Conservation (phyloP, 2,888 invertebrate species). For the Drosophila greeni region DNA sequence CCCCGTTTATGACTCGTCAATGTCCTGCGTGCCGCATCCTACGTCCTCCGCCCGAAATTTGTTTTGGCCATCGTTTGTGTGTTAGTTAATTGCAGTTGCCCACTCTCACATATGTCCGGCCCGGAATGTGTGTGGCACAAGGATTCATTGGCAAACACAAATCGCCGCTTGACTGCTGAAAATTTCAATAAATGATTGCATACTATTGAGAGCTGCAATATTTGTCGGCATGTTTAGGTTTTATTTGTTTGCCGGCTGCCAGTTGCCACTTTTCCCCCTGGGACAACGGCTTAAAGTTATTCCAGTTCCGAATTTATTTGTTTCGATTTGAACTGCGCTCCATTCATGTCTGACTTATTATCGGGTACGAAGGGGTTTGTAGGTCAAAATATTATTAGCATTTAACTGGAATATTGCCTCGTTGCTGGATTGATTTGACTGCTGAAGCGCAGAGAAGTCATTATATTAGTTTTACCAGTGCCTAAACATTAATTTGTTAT, state of each 20-base stretch:
- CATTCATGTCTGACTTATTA: neutral
- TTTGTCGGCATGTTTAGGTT: constrained; percentile 26
- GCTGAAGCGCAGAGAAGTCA: no score
- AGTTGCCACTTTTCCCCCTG: neutral
- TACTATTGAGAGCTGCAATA: constrained; percentile 52
- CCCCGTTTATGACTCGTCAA: constrained; percentile 6
- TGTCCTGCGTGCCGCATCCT: neutral
- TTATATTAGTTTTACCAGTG: neutral
- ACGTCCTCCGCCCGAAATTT: constrained; percentile 11
- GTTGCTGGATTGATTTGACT: neutral
- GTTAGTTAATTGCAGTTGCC: constrained; percentile 53
- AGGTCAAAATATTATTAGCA: neutral
- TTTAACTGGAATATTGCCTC: no score
- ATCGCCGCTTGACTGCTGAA: constrained; percentile 23
- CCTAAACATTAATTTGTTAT: neutral
- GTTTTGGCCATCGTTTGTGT: constrained; percentile 19
- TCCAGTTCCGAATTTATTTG: neutral
- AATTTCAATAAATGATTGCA: constrained; percentile 53
- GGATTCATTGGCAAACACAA: constrained; percentile 10
- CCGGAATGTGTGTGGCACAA: neutral
- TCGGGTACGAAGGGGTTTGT: neutral
- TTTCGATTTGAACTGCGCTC: neutral
- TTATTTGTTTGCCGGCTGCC: constrained; percentile 13
- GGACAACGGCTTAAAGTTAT: constrained; percentile 6
- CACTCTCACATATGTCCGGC: neutral